Conservation (phyloP, 1,140 invertebrate species). For the Ceratitis capitata region DNA sequence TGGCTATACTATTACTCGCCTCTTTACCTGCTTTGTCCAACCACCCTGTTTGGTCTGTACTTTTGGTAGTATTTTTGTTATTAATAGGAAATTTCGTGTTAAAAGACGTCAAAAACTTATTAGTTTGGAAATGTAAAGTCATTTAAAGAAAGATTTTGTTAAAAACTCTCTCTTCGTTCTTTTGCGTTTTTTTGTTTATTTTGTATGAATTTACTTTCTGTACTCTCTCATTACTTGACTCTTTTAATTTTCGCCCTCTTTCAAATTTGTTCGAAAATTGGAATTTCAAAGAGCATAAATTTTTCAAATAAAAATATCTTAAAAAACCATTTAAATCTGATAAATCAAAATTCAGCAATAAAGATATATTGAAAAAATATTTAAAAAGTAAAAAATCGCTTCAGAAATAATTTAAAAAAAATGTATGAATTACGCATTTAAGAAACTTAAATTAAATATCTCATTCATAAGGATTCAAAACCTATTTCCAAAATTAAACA, state of each 20-base stretch:
- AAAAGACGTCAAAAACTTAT: too few relatives aligned
- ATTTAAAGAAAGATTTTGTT: neutral
- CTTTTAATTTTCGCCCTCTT: constrained; percentile 3
- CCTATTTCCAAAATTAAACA: too few relatives aligned
- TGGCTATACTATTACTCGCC: neutral
- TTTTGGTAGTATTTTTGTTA: neutral
- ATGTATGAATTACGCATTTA: neutral
- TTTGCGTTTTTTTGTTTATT: constrained; percentile 29
- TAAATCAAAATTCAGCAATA: too few relatives aligned
- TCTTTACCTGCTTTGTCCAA: neutral
- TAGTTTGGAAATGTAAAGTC: too few relatives aligned
- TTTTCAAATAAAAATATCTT: neutral
- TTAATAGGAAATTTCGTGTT: too few relatives aligned
- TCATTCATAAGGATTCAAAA: too few relatives aligned
- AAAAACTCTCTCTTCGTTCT: neutral
- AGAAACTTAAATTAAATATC: too few relatives aligned
- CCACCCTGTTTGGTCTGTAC: neutral
- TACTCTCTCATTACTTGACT: constrained; percentile 8
- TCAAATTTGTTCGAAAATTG: neutral
- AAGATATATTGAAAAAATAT: too few relatives aligned
- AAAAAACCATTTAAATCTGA: too few relatives aligned
- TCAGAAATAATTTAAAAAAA: neutral
- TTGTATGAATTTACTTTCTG: constrained; percentile 22
- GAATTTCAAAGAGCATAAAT: too few relatives aligned
- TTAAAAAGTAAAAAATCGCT: neutral